Evolutionary conservation across 2,888 invertebrate genomes (phyloP).

Genomic region (Hecatera dysodea): DNA sequence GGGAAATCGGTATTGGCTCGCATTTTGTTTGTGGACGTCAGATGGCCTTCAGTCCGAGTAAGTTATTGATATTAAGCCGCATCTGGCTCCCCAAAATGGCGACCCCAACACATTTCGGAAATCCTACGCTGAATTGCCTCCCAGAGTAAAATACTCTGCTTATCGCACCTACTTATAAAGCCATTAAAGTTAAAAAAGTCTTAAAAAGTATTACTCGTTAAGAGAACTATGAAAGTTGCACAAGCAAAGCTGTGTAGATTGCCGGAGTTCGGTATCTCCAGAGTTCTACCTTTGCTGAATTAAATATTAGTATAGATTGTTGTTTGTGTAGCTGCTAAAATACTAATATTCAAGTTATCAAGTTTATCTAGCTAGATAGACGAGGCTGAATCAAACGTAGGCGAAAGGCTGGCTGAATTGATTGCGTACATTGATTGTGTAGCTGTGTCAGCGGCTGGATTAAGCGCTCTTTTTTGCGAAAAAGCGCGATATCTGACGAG

Average conservation of each 20-base stretch:
- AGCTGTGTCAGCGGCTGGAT: constrained; percentile 48
- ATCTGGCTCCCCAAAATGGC: constrained; percentile 27
- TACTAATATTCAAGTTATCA: constrained; percentile 45
- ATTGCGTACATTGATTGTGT: constrained; percentile 52
- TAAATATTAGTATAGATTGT: constrained; percentile 54
- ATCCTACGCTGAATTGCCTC: constrained; percentile 15
- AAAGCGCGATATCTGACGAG: constrained; percentile 40
- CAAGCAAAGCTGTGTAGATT: constrained; percentile 48
- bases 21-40: constrained; percentile 29
- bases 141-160: constrained; percentile 25
- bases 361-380: constrained; percentile 34
- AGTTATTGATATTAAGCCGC: constrained; percentile 39
- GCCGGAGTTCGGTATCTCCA: constrained; percentile 14
- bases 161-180: constrained; percentile 33
- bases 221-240: constrained; percentile 46
- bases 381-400: constrained; percentile 13
- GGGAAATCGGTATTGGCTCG: constrained; percentile 17
- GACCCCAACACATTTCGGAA: constrained; percentile 21
- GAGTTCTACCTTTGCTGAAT: constrained; percentile 49
- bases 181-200: constrained; percentile 34
- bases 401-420: constrained; percentile 23
- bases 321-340: constrained; percentile 41
- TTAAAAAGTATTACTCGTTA: constrained; percentile 32
- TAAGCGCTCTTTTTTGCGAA: constrained; percentile 30
- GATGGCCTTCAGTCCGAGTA: constrained; percentile 7